phyloP scores from a whole-genome alignment of 2,113 vertebrate genomes.

The Centropristis striata region DNA sequence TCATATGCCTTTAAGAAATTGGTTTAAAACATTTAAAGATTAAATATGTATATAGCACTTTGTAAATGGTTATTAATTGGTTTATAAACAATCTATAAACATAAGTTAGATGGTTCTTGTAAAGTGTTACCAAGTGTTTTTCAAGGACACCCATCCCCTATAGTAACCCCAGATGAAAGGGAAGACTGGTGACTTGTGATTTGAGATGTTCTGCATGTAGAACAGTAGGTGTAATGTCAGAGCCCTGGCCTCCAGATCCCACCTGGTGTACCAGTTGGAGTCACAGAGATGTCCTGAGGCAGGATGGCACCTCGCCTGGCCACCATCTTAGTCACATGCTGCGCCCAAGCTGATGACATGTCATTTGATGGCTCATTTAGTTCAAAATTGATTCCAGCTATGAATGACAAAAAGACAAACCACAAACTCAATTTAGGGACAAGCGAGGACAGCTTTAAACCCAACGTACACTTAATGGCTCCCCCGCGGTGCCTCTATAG shows the following conservation, averaged over 20 bases:
- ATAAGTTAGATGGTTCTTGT: too few relatives aligned
- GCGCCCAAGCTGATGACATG: conserved; percentile 96
- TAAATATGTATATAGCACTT: too few relatives aligned
- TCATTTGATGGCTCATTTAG: conserved; percentile 95
- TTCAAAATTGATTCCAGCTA: conserved; percentile 95
- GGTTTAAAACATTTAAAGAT: too few relatives aligned
- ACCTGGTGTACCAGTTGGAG: conserved; percentile 94
- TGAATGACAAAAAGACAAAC: conserved; percentile 35
- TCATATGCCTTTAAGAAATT: too few relatives aligned
- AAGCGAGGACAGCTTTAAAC: conserved; percentile 1
- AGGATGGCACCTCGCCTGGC: conserved; percentile 96
- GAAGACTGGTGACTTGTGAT: too few relatives aligned
- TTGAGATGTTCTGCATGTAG: background rate
- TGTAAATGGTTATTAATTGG: too few relatives aligned
- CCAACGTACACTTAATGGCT: conserved; percentile 1
- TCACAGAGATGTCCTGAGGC: conserved; percentile 96
- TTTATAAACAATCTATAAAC: too few relatives aligned
- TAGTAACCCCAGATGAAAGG: too few relatives aligned
- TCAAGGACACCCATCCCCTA: background rate
- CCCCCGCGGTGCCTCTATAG: background rate
- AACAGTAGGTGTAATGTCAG: background rate
- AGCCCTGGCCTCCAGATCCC: conserved; percentile 23
- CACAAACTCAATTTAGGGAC: conserved; percentile 3
- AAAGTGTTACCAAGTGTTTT: too few relatives aligned
- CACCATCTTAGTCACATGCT: conserved; percentile 98